Evolutionary conservation across 53 echinoderm and acorn worm genomes (phyloP).

Genomic region (Glandiceps talaboti): DNA sequence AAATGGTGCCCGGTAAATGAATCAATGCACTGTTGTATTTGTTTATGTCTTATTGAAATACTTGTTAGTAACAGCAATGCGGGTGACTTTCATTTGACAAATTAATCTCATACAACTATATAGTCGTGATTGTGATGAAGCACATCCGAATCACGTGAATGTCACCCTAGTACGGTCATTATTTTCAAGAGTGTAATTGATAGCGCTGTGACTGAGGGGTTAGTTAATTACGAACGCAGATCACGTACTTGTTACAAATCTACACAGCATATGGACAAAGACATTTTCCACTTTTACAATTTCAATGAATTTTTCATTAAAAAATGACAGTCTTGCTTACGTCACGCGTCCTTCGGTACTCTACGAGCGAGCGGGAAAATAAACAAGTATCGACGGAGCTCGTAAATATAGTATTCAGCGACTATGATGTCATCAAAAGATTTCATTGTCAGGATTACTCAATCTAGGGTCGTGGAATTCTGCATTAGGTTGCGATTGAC

Average conservation of each 20-base stretch:
- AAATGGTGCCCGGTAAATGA: no score
- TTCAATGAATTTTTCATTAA: not conserved
- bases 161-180: not conserved
- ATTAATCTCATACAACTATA: not conserved
- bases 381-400: not conserved
- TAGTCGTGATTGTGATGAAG: not conserved
- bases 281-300: not conserved
- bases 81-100: not conserved
- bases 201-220: not conserved
- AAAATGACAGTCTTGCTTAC: not conserved
- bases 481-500: no score
- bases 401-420: not conserved
- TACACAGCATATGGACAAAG: not conserved
- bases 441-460: no score
- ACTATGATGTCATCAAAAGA: not conserved
- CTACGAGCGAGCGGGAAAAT: not conserved
- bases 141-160: not conserved
- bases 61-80: not conserved
- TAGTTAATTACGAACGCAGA: not conserved
- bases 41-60: no score
- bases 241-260: not conserved
- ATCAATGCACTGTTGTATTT: no score
- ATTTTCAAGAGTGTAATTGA: not conserved
- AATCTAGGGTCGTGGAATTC: no score
- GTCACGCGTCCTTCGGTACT: not conserved